These are phyloP conservation scores for Oncorhynchus kisutch DNA, from an alignment of 2,113 vertebrate species.

Conservation along the genomic window DNA sequence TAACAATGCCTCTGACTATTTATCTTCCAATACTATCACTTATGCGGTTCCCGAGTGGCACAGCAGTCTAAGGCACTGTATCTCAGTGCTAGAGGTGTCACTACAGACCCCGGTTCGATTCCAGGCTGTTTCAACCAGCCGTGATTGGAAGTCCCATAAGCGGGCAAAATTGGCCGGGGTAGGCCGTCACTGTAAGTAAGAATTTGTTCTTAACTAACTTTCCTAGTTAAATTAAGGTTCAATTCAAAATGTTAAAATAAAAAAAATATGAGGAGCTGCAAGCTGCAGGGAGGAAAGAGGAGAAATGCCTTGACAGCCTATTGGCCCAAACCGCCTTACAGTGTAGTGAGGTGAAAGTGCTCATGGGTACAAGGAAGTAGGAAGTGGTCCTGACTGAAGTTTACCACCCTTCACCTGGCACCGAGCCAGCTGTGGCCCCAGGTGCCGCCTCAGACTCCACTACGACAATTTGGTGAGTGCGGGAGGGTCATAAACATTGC, in stretches of 20 bases:
- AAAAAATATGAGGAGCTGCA: background rate
- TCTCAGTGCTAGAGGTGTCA: too few relatives aligned
- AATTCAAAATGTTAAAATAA: too few relatives aligned
- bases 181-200: too few relatives aligned
- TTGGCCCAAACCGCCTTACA: background rate
- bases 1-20: conserved; percentile 19
- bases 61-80: too few relatives aligned
- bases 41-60: background rate
- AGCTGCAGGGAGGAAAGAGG: background rate
- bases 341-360: background rate
- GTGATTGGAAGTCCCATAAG: too few relatives aligned
- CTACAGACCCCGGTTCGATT: too few relatives aligned
- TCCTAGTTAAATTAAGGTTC: too few relatives aligned
- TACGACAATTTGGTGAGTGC: conserved; percentile 77
- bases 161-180: too few relatives aligned
- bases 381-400: background rate
- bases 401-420: conserved; percentile 18
- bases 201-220: too few relatives aligned
- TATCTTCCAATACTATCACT: background rate
- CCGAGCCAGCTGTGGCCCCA: conserved; percentile 43
- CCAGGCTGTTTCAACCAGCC: too few relatives aligned
- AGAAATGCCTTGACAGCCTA: background rate
- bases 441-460: conserved; percentile 47
- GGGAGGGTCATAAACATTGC: conserved; percentile 84
- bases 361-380: background rate